phyloP scores from a whole-genome alignment of 2,888 invertebrate genomes.

The Hydraecia micacea region DNA sequence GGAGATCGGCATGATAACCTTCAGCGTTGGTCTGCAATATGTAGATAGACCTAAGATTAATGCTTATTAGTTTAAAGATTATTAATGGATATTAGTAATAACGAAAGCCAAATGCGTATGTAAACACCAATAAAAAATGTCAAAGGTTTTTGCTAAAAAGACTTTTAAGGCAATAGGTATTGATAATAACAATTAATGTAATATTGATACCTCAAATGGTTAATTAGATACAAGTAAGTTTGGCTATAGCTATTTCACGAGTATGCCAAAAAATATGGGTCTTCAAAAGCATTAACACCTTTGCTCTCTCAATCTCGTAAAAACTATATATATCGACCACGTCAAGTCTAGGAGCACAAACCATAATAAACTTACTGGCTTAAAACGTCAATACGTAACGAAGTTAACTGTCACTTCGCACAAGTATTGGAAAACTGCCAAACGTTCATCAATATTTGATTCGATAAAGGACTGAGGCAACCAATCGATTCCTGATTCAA shows the following conservation, averaged over 20 bases:
- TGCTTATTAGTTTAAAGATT: background rate
- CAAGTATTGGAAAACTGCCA: slow-evolving; percentile 60
- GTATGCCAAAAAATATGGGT: background rate
- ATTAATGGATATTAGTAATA: background rate
- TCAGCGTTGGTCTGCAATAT: background rate
- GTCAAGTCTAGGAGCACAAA: slow-evolving; percentile 19
- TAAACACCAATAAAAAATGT: background rate
- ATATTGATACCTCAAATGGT: background rate
- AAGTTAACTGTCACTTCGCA: slow-evolving; percentile 55
- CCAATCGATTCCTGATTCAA: slow-evolving; percentile 53
- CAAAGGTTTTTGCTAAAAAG: background rate
- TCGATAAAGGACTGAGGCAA: slow-evolving; percentile 47
- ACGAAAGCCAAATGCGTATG: background rate
- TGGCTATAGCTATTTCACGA: background rate
- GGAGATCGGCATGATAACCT: slow-evolving; percentile 53
- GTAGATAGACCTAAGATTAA: slow-evolving; percentile 1
- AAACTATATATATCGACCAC: background rate
- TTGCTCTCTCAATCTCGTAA: background rate
- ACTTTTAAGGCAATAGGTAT: background rate
- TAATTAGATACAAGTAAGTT: background rate
- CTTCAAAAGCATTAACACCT: background rate
- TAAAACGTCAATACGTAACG: slow-evolving; percentile 55
- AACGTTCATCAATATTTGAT: slow-evolving; percentile 53
- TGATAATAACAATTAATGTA: background rate
- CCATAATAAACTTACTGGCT: slow-evolving; percentile 48